Evolutionary conservation across 1,140 invertebrate species (phyloP), one percentile per base, ranked within the genome.

Genomic region (Sitophilus oryzae): DNA sequence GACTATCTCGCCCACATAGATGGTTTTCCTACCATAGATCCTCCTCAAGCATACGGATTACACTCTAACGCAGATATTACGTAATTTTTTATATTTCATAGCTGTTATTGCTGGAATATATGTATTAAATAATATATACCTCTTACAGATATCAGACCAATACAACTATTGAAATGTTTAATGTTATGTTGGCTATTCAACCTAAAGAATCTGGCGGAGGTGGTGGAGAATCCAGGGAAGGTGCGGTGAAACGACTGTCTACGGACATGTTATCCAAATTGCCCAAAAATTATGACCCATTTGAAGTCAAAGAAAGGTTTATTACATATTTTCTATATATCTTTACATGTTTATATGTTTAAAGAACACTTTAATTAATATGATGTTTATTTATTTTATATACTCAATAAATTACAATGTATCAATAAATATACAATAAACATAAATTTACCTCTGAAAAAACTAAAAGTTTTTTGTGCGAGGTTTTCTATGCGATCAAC

Each of bases 21-120:
- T 16, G 72, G 72, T 22, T 78, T 88, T 69, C 63, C 78, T 0
- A 59, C 73, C 0, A 71, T 76, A 2, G 87, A 89, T 77, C 81
- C 83, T 8, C 86, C 86, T 2, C 81, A 86, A 71, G 86, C 82
- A 0, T 91, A 91, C 70, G 89, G 89, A 2, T 78, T 93, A 21
- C 86, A 92, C 76, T 71, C 82, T 1, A 93, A 93, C 73, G 89
- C 89, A 16, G 86, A 92, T 66, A 92, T 92, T 51, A 89, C 85
- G 79, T 88, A 76, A 78, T 23, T n/a, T n/a, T n/a, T n/a, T n/a
- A n/a, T n/a, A n/a, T n/a, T n/a, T n/a, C n/a, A n/a, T n/a, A n/a
- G n/a, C n/a, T n/a, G n/a, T n/a, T n/a, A n/a, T n/a, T n/a, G n/a
- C n/a, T n/a, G n/a, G n/a, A n/a, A n/a, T n/a, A n/a, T n/a, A n/a